These are phyloP conservation scores for Sclerodermus sp. DNA, from an alignment of 2,888 invertebrate species.

Conservation along the genomic window DNA sequence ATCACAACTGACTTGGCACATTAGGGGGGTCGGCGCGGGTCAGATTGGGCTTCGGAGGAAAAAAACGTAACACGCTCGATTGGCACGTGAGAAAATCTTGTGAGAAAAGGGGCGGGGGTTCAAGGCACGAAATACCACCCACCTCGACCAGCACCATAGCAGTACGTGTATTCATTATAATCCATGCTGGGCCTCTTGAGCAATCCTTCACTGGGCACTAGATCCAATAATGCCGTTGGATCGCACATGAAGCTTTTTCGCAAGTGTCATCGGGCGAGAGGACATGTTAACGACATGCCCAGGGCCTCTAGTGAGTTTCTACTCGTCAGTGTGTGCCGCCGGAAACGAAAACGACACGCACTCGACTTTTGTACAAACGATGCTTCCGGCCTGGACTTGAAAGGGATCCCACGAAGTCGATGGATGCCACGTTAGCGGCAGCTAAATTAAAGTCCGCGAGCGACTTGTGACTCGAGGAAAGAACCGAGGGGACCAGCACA, in stretches of 20 bases:
- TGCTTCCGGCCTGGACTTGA: constrained; percentile 31
- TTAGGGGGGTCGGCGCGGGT: no score
- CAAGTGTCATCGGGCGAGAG: constrained; percentile 24
- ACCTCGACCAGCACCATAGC: constrained; percentile 55
- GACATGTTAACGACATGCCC: constrained; percentile 3
- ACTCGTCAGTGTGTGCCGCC: constrained; percentile 1
- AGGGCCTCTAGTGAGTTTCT: neutral
- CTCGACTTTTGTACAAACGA: constrained; percentile 21
- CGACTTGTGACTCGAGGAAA: constrained; percentile 15
- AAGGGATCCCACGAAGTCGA: constrained; percentile 27
- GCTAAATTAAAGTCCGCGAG: constrained; percentile 28
- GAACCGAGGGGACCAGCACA: constrained; percentile 13
- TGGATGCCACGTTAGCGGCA: constrained; percentile 21
- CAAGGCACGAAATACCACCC: constrained; percentile 30
- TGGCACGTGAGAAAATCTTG: no score
- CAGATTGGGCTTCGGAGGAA: no score
- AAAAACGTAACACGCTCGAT: no score
- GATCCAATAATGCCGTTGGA: constrained; percentile 50
- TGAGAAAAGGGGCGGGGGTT: no score
- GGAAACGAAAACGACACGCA: constrained; percentile 1
- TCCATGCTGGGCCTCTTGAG: constrained; percentile 54
- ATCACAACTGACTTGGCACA: no score
- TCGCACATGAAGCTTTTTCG: constrained; percentile 38
- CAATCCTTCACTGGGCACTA: constrained; percentile 52
- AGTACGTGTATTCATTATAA: constrained; percentile 57